These are phyloP conservation scores for Piaya cayana DNA, from an alignment of 2,113 vertebrate genomes.

Conservation along the genomic window DNA sequence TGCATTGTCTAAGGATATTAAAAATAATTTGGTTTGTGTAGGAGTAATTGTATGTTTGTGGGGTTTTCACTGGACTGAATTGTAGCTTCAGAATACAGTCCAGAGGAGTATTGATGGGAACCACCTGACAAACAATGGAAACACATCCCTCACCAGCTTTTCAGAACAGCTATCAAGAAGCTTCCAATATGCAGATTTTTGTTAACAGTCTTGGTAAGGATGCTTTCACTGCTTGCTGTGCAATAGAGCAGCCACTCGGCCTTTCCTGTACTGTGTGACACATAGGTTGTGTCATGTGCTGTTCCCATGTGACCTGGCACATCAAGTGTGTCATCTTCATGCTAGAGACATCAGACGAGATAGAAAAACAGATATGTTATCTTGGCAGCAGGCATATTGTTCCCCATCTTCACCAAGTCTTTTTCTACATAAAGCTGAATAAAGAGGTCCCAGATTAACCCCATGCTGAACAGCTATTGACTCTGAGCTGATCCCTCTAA, in stretches of 20 bases:
- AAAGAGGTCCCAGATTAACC: background rate
- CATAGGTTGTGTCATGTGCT: background rate
- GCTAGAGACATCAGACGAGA: background rate
- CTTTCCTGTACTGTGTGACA: background rate
- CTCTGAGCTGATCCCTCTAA: background rate
- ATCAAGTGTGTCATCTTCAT: background rate
- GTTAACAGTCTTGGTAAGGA: background rate
- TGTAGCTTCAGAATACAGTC: background rate
- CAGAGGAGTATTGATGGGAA: background rate
- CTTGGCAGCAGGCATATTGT: background rate
- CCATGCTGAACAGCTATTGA: background rate
- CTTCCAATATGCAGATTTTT: background rate
- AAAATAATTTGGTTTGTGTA: background rate
- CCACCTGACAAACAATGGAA: background rate
- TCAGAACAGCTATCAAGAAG: background rate
- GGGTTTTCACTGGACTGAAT: background rate
- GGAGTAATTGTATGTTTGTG: background rate
- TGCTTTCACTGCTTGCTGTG: background rate
- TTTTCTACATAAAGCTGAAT: background rate
- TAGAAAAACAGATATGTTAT: background rate
- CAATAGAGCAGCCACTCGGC: background rate
- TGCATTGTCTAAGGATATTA: background rate
- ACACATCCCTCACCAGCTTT: background rate
- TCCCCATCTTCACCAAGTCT: background rate
- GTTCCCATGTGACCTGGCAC: constrained; percentile 1